These are phyloP conservation scores for Nymphalis io DNA, from an alignment of 1,140 invertebrate species.

Conservation along the genomic window DNA sequence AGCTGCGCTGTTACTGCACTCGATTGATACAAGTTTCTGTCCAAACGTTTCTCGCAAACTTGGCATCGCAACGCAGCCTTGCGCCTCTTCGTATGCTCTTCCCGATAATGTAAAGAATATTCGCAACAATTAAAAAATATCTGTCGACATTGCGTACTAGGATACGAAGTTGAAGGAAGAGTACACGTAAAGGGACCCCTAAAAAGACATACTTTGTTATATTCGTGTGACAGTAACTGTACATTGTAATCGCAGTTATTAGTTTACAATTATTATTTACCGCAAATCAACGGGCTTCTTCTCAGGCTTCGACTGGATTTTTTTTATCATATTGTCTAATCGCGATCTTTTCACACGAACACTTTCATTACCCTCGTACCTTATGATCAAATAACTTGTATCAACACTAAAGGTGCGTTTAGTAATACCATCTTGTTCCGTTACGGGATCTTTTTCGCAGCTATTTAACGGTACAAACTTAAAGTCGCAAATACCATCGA, in stretches of 20 bases:
- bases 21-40: conserved; percentile 50
- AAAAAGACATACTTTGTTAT: conserved; percentile 19
- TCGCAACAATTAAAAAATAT: conserved; percentile 76
- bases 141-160: conserved; percentile 64
- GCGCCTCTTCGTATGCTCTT: conserved; percentile 72
- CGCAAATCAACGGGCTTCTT: conserved; percentile 67
- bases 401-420: conserved; percentile 51
- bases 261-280: conserved; percentile 33
- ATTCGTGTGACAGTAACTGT: not conserved
- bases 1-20: conserved; percentile 32
- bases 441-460: conserved; percentile 29
- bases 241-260: not conserved
- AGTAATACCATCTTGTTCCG: conserved; percentile 46
- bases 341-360: conserved; percentile 44
- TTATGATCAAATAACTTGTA: conserved; percentile 61
- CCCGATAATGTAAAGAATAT: conserved; percentile 73
- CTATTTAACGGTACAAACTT: conserved; percentile 55
- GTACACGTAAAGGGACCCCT: conserved; percentile 76
- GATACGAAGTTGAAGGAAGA: conserved; percentile 52
- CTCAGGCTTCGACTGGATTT: conserved; percentile 47
- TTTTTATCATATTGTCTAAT: conserved; percentile 49
- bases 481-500: conserved; percentile 55
- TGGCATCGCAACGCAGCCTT: conserved; percentile 73
- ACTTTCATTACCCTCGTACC: conserved; percentile 51
- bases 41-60: conserved; percentile 75